phyloP scores from a whole-genome alignment of 2,797 vertebrate species.

The Mormyrops boulengeri region DNA sequence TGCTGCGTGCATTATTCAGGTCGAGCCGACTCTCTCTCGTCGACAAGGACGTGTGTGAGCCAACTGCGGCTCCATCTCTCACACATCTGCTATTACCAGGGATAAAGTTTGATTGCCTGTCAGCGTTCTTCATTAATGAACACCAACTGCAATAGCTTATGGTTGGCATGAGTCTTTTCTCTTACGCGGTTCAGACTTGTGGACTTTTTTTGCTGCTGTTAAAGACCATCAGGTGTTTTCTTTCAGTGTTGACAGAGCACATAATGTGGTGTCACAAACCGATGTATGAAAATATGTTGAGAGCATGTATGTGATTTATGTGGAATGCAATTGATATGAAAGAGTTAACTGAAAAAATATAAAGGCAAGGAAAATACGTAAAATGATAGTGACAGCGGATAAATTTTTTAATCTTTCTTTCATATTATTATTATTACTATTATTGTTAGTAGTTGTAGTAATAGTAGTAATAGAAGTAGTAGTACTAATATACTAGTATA shows the following conservation, averaged over 20 bases:
- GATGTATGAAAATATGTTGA: neutral
- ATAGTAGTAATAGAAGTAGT: neutral
- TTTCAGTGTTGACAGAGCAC: neutral
- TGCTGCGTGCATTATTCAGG: conserved; percentile 25
- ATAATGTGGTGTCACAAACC: neutral
- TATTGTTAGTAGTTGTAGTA: neutral
- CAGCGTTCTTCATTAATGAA: neutral
- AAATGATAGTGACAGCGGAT: neutral
- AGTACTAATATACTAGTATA: neutral
- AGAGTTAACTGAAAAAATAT: neutral
- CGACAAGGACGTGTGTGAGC: neutral
- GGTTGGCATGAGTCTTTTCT: neutral
- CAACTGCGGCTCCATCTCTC: neutral
- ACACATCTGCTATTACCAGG: neutral
- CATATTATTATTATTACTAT: neutral
- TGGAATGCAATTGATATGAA: neutral
- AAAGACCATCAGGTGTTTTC: neutral
- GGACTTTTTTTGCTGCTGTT: neutral
- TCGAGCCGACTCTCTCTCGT: neutral
- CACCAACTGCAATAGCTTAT: neutral
- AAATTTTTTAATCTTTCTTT: neutral
- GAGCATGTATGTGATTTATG: neutral
- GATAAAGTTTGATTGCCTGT: conserved; percentile 12
- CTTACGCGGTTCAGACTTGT: neutral
- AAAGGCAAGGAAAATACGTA: neutral